Base-by-base conservation (phyloP, 2,113 vertebrate genomes). In the Notarius quadriscutis region DNA sequence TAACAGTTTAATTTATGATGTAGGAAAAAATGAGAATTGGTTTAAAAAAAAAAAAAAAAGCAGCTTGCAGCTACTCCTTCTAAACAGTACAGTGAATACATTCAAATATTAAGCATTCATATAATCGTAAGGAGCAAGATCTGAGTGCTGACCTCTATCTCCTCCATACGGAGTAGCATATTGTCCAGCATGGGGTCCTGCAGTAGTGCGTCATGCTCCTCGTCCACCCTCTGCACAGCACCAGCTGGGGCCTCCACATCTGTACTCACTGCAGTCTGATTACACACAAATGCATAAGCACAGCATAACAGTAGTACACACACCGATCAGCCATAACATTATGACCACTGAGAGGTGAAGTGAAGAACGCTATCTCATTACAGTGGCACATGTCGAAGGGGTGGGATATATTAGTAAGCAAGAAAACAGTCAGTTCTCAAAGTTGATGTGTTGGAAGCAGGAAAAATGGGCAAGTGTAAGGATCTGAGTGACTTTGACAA, bases 131-230 rank as follows among this genome's bases (percentile, higher is more conserved):
- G 30, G 5, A 72, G 20, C 0, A 30, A 18, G 17, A 15, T 20
- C n/a, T 18, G 27, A 81, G 30, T 12, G 60, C 94, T 93, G 93
- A 99, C 98, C 95, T 99, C 98, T 84, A 99, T 99, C 92, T 99
- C 97, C 91, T 99, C 97, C 96, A 99, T 97, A 89, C 97, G 96
- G 87, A 95, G 94, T 91, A 99, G 94, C 97, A 99, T 98, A 81
- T 88, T 94, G 91, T 98, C 96, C 89, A 99, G 91, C 27, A 91
- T 92, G 20, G 93, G 92, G 74, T 89, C 74, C 80, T 93, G 93
- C 87, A 94, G 84, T 51, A 90, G 0, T 62, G 55, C 5, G 75
- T 87, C 79, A 62, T 81, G 57, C 80, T 86, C 87, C 63, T 89
- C 89, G 83, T 95, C 90, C 58, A 90, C 11, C 0, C 65, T 89